Conservation (phyloP, 2,888 invertebrate species). For the Incurvaria masculella region DNA sequence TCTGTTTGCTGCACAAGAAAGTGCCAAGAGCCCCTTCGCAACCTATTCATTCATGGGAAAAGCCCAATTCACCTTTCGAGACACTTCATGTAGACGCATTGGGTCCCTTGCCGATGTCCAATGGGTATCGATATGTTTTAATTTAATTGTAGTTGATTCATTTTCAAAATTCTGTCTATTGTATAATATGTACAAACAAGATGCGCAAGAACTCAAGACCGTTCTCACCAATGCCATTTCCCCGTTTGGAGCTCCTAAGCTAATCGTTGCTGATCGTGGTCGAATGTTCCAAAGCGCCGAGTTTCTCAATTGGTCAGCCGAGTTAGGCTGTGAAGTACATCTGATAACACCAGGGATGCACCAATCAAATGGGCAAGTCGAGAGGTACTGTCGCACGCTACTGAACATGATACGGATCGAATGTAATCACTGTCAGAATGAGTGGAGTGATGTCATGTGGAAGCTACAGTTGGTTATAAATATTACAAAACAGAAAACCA, state of each 20-base stretch:
- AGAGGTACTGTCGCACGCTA: slow-evolving; percentile 14
- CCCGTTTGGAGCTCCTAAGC: slow-evolving; percentile 15
- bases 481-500: too few relatives aligned
- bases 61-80: slow-evolving; percentile 3
- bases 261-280: slow-evolving; percentile 17
- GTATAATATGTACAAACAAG: slow-evolving; percentile 17
- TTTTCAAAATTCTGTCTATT: slow-evolving; percentile 18
- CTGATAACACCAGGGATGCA: slow-evolving; percentile 20
- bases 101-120: slow-evolving; percentile 1
- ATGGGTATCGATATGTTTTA: slow-evolving; percentile 5
- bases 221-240: slow-evolving; percentile 10
- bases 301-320: slow-evolving; percentile 10
- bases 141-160: slow-evolving; percentile 15
- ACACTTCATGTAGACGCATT: slow-evolving; percentile 3
- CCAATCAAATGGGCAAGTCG: slow-evolving; percentile 15
- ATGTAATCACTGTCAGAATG: slow-evolving; percentile 4
- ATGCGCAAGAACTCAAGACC: slow-evolving; percentile 15
- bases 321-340: slow-evolving; percentile 14
- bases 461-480: too few relatives aligned
- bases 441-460: slow-evolving; percentile 10
- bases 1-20: slow-evolving; percentile 1
- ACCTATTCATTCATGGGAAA: slow-evolving; percentile 4
- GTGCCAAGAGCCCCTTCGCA: slow-evolving; percentile 3
- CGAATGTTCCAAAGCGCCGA: slow-evolving; percentile 17
- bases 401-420: slow-evolving; percentile 14